Conservation (phyloP, 2,797 vertebrate genomes). For the Sylvia borin region DNA sequence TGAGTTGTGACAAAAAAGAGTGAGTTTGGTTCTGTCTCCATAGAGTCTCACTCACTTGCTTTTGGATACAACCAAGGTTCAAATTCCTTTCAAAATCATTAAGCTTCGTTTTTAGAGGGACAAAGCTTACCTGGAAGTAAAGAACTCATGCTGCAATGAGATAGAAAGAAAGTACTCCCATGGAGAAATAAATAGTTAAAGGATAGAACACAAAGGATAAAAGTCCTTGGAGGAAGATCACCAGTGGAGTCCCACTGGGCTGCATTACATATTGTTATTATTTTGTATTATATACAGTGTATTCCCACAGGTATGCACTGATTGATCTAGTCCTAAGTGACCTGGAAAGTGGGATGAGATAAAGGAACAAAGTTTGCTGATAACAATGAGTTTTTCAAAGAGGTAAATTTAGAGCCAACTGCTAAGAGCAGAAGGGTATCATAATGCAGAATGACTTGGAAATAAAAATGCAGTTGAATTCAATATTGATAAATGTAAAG, state of each 20-base stretch:
- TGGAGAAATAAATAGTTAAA: background rate
- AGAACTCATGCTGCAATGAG: background rate
- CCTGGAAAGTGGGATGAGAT: background rate
- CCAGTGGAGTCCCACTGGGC: background rate
- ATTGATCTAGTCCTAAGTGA: background rate
- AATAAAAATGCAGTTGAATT: conserved; percentile 34
- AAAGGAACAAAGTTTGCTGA: conserved; percentile 21
- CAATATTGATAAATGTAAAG: conserved; percentile 52
- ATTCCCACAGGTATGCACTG: background rate
- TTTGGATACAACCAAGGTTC: background rate
- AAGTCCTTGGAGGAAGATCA: background rate
- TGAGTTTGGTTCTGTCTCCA: background rate
- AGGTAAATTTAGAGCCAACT: conserved; percentile 7
- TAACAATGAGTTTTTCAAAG: background rate
- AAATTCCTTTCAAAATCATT: background rate
- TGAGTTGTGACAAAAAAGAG: background rate
- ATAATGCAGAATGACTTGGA: conserved; percentile 17
- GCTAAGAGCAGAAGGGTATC: background rate
- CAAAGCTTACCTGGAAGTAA: background rate
- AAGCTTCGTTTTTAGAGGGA: background rate
- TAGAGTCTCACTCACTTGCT: background rate
- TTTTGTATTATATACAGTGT: background rate
- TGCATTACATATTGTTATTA: background rate
- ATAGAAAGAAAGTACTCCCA: background rate
- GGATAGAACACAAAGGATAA: background rate